Base-by-base conservation (phyloP, 2,797 vertebrate species). In the Syngnathus rostellatus region DNA sequence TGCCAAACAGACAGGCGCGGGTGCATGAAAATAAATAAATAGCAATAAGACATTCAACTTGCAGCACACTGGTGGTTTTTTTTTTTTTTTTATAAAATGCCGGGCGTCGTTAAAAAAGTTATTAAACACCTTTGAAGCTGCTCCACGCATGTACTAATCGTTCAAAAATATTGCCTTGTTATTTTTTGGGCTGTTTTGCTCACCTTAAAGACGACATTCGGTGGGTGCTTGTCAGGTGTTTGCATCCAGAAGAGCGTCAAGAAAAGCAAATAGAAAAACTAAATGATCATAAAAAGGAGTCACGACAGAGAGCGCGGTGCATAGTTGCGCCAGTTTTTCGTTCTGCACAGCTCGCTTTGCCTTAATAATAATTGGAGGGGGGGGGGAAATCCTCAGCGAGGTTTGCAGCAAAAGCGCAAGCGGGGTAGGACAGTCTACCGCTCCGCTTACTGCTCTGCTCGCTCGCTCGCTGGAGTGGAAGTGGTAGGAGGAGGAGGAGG, bases 161-260 rank as follows among this genome's bases (percentile, higher is more conserved):
- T 7, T 50, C 1, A n/a, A 19, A 50, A 19, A 50, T 17, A 19
- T 16, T 51, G 8, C 5, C 8, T n/a, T n/a, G 5, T 51, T 51
- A 19, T 51, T 21, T 51, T 51, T 51, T 21, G 41, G 41, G 43
- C 10, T 11, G 3, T n/a, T 41, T 61, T 85, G 71, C 90, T 91
- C 90, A 92, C 92, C 91, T 91, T 90, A 87, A 91, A 87, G 85
- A 90, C 87, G 88, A 90, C 91, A 93, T 92, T 87, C 89, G 88
- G 88, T 37, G 55, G 25, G 25, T 57, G 85, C 86, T 86, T 89
- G 89, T 90, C 89, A 90, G 90, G 88, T 91, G 88, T 85, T 83
- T 40, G 87, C 89, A 89, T 91, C 90, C 90, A 83, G 76, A 75
- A 77, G 50, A 21, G 50, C 50, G 19, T n/a, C 16, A 51, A 21